These are phyloP conservation scores for Nematolebias whitei DNA, from an alignment of 2,113 vertebrate genomes.

Conservation along the genomic window DNA sequence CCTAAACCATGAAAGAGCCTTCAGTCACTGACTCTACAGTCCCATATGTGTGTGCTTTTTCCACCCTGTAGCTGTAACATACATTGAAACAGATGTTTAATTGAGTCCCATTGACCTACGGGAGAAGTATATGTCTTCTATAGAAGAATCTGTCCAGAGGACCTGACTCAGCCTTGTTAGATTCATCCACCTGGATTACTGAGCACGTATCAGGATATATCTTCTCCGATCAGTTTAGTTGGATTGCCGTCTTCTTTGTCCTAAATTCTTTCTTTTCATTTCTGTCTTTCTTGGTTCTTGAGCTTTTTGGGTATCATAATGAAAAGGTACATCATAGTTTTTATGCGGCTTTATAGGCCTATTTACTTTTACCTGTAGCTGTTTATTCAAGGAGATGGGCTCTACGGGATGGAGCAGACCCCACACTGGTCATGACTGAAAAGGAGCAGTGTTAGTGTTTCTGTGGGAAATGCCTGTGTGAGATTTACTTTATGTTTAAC, in stretches of 20 bases:
- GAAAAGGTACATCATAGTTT: neutral
- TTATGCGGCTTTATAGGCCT: neutral
- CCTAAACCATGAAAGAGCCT: conserved; percentile 59
- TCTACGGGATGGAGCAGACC: conserved; percentile 11
- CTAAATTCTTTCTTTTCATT: neutral
- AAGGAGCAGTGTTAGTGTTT: conserved; percentile 13
- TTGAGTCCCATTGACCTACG: conserved; percentile 53
- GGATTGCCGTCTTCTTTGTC: conserved; percentile 9
- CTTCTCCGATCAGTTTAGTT: conserved; percentile 52
- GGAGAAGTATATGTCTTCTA: conserved; percentile 48
- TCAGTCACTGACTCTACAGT: conserved; percentile 50
- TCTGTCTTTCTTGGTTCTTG: neutral
- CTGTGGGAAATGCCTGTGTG: conserved; percentile 17
- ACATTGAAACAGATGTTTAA: conserved; percentile 64
- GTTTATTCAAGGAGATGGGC: conserved; percentile 3
- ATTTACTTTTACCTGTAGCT: conserved; percentile 23
- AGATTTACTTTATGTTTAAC: conserved; percentile 55
- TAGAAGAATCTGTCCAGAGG: too few relatives aligned
- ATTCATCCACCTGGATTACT: too few relatives aligned
- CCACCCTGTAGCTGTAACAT: conserved; percentile 35
- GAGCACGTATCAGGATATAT: too few relatives aligned
- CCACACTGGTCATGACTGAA: conserved; percentile 9
- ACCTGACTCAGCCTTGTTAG: too few relatives aligned
- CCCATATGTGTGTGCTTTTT: conserved; percentile 45
- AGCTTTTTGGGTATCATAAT: neutral